phyloP scores from a whole-genome alignment of 2,888 invertebrate species.

The Cerceris rybyensis region DNA sequence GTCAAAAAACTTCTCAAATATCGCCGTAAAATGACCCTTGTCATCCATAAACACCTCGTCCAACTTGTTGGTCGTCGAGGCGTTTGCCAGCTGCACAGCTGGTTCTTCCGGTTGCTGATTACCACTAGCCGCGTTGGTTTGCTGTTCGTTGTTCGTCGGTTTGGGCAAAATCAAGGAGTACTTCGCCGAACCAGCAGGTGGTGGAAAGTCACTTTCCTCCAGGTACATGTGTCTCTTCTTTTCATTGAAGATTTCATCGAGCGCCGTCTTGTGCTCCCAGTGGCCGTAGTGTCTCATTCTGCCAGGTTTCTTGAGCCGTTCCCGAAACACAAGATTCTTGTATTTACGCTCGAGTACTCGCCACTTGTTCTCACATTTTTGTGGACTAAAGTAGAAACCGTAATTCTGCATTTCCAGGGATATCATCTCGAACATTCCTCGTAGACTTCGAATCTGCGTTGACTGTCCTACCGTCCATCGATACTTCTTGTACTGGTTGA shows the following conservation, averaged over 20 bases:
- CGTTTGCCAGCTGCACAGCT: not conserved
- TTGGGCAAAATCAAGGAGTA: constrained; percentile 60
- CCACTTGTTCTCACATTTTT: constrained; percentile 79
- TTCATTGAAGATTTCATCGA: constrained; percentile 77
- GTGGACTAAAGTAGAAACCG: constrained; percentile 74
- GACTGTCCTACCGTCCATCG: constrained; percentile 75
- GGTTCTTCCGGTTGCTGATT: constrained; percentile 33
- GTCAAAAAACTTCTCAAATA: constrained; percentile 58
- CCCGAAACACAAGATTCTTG: constrained; percentile 75
- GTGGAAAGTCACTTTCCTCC: constrained; percentile 65
- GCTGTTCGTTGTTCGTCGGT: constrained; percentile 22
- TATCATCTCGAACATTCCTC: constrained; percentile 78
- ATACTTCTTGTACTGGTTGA: constrained; percentile 74
- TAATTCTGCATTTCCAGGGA: constrained; percentile 75
- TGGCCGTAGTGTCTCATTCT: constrained; percentile 76
- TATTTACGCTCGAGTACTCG: constrained; percentile 77
- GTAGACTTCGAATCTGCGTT: constrained; percentile 70
- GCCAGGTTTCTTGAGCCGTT: constrained; percentile 75
- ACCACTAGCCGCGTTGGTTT: not conserved
- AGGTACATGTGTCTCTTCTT: constrained; percentile 67
- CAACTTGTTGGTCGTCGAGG: constrained; percentile 7
- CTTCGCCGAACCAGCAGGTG: constrained; percentile 34
- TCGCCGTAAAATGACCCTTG: constrained; percentile 25
- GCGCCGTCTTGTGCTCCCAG: constrained; percentile 76
- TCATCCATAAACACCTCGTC: constrained; percentile 18